Conservation (phyloP, 1,140 invertebrate species). For the Drosophila burlai region DNA sequence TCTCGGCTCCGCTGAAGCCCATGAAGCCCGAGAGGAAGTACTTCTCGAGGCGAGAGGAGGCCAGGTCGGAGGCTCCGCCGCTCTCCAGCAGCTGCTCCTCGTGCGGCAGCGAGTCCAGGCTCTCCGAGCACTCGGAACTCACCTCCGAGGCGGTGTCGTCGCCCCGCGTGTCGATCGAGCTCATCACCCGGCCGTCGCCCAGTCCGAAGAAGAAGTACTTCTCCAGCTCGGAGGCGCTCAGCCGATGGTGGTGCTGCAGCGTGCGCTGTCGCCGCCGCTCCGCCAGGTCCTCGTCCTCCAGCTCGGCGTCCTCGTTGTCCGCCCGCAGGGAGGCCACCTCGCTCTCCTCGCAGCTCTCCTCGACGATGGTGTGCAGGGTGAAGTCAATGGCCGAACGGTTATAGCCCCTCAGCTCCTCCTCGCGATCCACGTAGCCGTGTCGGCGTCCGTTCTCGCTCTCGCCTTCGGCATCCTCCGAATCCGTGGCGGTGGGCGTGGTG, state of each 20-base stretch:
- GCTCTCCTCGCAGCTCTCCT: conserved; percentile 97
- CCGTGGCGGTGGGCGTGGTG: conserved; percentile 86
- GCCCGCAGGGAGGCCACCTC: conserved; percentile 88
- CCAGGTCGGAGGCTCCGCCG: conserved; percentile 88
- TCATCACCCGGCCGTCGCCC: conserved; percentile 89
- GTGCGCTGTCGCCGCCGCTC: conserved; percentile 78
- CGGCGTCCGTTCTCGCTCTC: conserved; percentile 59
- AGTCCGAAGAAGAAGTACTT: conserved; percentile 96
- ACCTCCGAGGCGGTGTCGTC: conserved; percentile 94
- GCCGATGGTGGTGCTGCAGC: conserved; percentile 85
- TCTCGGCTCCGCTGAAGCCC: conserved; percentile 89
- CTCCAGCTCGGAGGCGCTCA: conserved; percentile 93
- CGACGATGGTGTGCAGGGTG: conserved; percentile 96
- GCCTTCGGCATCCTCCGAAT: conserved; percentile 84
- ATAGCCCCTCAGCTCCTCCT: conserved; percentile 93
- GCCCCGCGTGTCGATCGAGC: conserved; percentile 85
- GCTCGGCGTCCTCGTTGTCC: conserved; percentile 67
- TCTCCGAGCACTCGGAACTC: conserved; percentile 94
- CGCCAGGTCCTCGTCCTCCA: conserved; percentile 49
- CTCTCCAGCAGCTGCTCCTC: conserved; percentile 87
- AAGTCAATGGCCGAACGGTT: conserved; percentile 93
- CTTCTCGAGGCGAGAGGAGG: conserved; percentile 94
- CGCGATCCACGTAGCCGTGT: conserved; percentile 87
- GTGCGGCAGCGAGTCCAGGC: conserved; percentile 89
- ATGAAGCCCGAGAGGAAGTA: conserved; percentile 95